Evolutionary conservation across 64 coral and sea anemone genomes (phyloP), one percentile per base, ranked within the genome.

Genomic region (Montipora capricornis): DNA sequence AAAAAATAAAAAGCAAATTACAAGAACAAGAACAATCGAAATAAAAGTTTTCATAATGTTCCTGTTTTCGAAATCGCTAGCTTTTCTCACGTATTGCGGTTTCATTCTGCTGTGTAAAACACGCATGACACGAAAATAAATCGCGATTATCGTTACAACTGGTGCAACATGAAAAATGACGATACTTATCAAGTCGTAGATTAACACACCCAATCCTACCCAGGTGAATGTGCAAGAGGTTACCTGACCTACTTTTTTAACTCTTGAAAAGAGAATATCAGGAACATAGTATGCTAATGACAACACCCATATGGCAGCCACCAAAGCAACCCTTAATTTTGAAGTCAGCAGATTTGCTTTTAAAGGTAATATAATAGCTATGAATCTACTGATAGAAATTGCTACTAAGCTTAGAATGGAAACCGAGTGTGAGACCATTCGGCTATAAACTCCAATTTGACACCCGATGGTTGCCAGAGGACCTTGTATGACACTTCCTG

Each of bases 1-100:
- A 64, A 82, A 82, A 29, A 44, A 14, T 10, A 24, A 29, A 57
- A 62, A 84, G 14, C 26, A 83, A 68, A 84, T 8, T 6, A 67
- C 62, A 17, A 84, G 47, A 0, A 9, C 29, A 7, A 67, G 13
- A 47, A 84, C 81, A 3, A 84, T 84, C 6, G 58, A 84, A 8
- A 66, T 84, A 47, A 68, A 84, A 47, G 68, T 68, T 29, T 47
- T 84, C 81, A 84, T 67, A 6, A 67, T 44, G 37, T 84, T 84
- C 6, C 49, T 68, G 5, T 67, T 29, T 67, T 84, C 24, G 5
- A 12, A 10, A 44, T 44, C 44, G 7, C 17, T 82, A 5, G 11
- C 4, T 45, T 11, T 55, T 5, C 8, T 12, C 59, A 53, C 17
- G 22, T 10, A 0, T 46, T 22, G 19, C 60, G 80, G 20, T 37